Conservation (phyloP, 1,140 invertebrate species). For the Diabrotica undecimpunctata region DNA sequence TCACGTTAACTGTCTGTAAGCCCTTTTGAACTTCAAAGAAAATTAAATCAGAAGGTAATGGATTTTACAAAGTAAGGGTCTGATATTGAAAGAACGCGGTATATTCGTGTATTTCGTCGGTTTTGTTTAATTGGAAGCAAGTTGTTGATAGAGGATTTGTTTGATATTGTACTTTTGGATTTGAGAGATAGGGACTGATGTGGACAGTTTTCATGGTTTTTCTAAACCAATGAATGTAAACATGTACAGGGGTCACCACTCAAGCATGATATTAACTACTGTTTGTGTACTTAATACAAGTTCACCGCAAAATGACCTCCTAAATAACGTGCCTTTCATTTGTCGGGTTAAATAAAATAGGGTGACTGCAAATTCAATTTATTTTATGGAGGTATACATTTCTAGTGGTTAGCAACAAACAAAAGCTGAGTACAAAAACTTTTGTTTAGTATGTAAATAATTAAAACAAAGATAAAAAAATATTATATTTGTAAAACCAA, state of each 20-base stretch:
- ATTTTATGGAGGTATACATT: too few species aligned
- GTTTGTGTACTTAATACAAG: neutral
- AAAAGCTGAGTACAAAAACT: too few species aligned
- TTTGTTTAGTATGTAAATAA: too few species aligned
- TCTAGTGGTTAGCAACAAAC: too few species aligned
- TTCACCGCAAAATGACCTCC: too few species aligned
- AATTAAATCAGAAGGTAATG: slow-evolving; percentile 13
- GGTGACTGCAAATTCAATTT: too few species aligned
- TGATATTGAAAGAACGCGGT: slow-evolving; percentile 6
- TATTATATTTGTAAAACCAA: too few species aligned
- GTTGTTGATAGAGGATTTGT: slow-evolving; percentile 5
- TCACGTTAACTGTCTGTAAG: slow-evolving; percentile 13
- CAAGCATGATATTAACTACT: neutral
- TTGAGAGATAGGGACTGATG: neutral
- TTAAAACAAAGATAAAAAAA: too few species aligned
- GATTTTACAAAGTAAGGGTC: slow-evolving; percentile 12
- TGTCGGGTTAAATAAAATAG: too few species aligned
- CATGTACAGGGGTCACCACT: neutral
- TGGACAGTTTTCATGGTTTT: neutral
- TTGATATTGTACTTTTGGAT: slow-evolving; percentile 3
- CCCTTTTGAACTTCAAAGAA: slow-evolving; percentile 13
- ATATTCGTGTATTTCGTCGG: slow-evolving; percentile 1
- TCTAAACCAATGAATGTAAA: neutral
- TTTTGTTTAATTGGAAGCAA: slow-evolving; percentile 3
- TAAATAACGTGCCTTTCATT: too few species aligned